Conservation (phyloP, 1,140 invertebrate species). For the Bradynema listronoti region DNA sequence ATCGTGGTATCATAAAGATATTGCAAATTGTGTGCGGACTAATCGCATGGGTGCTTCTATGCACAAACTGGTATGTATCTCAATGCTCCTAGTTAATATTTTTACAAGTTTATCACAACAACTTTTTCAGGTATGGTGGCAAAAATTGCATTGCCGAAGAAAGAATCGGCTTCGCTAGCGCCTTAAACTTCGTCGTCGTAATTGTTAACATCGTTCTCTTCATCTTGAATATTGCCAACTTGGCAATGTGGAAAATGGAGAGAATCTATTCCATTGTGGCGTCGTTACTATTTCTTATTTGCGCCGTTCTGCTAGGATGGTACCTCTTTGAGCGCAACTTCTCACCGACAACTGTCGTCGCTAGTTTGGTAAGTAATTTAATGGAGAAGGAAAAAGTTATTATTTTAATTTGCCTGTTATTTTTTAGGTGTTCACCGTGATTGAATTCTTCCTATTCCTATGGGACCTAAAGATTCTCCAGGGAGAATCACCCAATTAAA, state of each 20-base stretch:
- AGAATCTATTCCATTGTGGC: too few relatives aligned
- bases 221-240: constrained; percentile 50
- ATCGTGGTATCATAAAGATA: constrained; percentile 47
- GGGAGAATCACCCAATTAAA: too few relatives aligned
- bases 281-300: too few relatives aligned
- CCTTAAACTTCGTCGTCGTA: constrained; percentile 49
- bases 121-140: neutral
- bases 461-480: too few relatives aligned
- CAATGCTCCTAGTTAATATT: neutral
- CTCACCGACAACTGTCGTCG: too few relatives aligned
- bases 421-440: too few relatives aligned
- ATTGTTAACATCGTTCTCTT: constrained; percentile 54
- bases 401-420: too few relatives aligned
- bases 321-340: too few relatives aligned
- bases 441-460: too few relatives aligned
- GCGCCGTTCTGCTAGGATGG: too few relatives aligned
- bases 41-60: constrained; percentile 47
- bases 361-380: too few relatives aligned
- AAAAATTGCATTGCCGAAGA: constrained; percentile 1
- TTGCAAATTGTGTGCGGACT: constrained; percentile 40
- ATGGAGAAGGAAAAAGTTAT: too few relatives aligned
- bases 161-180: constrained; percentile 42
- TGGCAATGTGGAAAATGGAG: constrained; percentile 41
- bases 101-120: neutral
- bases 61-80: constrained; percentile 23